Percentiles rank a stretch among this genome's conserved stretches.
Evolutionary conservation across 35 echinoderm and acorn worm genomes (phyloP).

Genomic region (Lytechinus variegatus): DNA sequence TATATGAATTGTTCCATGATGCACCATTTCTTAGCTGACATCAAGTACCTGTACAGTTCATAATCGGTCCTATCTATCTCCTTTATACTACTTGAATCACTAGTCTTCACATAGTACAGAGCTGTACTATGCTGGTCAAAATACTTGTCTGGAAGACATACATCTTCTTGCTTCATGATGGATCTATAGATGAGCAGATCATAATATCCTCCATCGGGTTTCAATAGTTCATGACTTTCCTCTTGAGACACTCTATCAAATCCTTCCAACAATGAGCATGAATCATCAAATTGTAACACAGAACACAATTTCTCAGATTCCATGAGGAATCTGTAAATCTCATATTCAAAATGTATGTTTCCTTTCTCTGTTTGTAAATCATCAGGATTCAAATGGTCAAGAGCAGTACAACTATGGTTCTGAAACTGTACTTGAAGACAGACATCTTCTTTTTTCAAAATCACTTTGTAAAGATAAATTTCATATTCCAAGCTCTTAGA

Average conservation of each 20-base stretch:
- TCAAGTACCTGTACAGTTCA: constrained; percentile 23
- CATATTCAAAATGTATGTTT: too few relatives aligned
- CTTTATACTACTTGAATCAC: background rate
- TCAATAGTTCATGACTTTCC: background rate
- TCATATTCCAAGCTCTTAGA: too few relatives aligned
- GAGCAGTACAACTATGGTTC: too few relatives aligned
- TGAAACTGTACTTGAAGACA: too few relatives aligned
- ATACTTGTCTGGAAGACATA: background rate
- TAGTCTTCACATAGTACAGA: background rate
- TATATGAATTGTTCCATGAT: background rate
- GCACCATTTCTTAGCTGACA: background rate
- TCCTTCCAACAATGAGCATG: background rate
- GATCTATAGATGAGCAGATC: background rate
- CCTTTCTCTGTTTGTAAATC: too few relatives aligned
- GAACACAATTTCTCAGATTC: too few relatives aligned
- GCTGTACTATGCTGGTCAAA: background rate
- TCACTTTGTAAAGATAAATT: too few relatives aligned
- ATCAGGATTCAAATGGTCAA: too few relatives aligned
- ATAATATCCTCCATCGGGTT: background rate
- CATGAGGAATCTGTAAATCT: too few relatives aligned
- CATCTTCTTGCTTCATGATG: background rate
- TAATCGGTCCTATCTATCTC: background rate
- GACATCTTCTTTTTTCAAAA: too few relatives aligned
- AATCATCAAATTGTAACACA: background rate
- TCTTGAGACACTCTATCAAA: background rate